phyloP scores from a whole-genome alignment of 2,888 invertebrate genomes.

The Abscondita cerata region DNA sequence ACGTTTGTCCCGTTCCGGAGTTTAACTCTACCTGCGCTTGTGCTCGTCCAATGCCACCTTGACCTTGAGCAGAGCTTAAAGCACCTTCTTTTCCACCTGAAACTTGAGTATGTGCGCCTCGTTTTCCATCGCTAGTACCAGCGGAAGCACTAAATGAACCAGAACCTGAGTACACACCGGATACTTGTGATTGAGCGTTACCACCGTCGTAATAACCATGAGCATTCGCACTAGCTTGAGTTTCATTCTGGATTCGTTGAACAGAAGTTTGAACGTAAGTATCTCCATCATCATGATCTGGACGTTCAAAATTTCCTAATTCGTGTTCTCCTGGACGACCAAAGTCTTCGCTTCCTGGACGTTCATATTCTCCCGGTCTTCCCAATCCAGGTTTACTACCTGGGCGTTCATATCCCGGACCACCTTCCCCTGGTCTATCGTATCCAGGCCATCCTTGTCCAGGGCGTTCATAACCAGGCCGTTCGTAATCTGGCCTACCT shows the following conservation, averaged over 20 bases:
- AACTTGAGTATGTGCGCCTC: slow-evolving; percentile 74
- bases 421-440: slow-evolving; percentile 20
- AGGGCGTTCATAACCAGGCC: background rate
- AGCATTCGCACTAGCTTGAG: slow-evolving; percentile 77
- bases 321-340: slow-evolving; percentile 16
- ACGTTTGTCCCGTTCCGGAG: slow-evolving; percentile 77
- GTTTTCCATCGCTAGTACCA: slow-evolving; percentile 76
- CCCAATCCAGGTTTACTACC: background rate
- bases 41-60: slow-evolving; percentile 75
- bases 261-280: slow-evolving; percentile 77
- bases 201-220: slow-evolving; percentile 79
- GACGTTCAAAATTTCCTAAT: slow-evolving; percentile 5
- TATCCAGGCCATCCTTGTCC: slow-evolving; percentile 27
- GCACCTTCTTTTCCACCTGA: slow-evolving; percentile 78
- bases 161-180: slow-evolving; percentile 77
- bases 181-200: slow-evolving; percentile 82
- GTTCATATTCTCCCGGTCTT: slow-evolving; percentile 15
- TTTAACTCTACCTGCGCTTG: slow-evolving; percentile 80
- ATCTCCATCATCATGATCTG: slow-evolving; percentile 67
- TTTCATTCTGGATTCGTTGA: slow-evolving; percentile 65
- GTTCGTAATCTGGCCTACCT: background rate
- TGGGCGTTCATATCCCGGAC: background rate
- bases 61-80: slow-evolving; percentile 73
- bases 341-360: slow-evolving; percentile 3
- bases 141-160: slow-evolving; percentile 86